Percentiles rank a stretch among this genome's conserved stretches.
These are phyloP conservation scores for Gymnothorax javanicus DNA, from an alignment of 2,797 vertebrate species.

Conservation along the genomic window DNA sequence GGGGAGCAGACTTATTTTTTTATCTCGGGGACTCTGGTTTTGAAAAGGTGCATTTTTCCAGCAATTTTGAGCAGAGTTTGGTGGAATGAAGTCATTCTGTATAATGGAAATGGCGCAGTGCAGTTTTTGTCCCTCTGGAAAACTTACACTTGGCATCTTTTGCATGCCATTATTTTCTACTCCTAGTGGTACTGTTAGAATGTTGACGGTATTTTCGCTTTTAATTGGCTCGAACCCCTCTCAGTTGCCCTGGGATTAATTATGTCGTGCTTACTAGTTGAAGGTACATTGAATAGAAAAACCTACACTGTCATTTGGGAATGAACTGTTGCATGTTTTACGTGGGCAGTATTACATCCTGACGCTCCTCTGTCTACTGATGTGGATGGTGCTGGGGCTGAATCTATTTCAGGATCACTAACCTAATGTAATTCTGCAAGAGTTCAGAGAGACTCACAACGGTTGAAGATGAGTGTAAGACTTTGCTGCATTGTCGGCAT, in stretches of 20 bases:
- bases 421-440: not conserved
- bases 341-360: not conserved
- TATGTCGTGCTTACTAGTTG: not conserved
- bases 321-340: not conserved
- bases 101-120: conserved; percentile 38
- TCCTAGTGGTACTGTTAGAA: not conserved
- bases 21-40: conserved; percentile 35
- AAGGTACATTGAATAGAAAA: not conserved
- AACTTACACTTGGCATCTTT: conserved; percentile 40
- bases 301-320: not conserved
- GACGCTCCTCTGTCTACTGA: not conserved
- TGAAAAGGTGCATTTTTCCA: conserved; percentile 39
- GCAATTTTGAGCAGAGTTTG: conserved; percentile 19
- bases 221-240: not conserved
- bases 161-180: not conserved
- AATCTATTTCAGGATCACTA: not conserved
- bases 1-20: conserved; percentile 40
- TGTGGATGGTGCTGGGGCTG: not conserved
- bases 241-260: not conserved
- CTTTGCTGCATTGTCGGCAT: not conserved
- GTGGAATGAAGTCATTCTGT: conserved; percentile 18
- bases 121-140: conserved; percentile 51
- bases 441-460: not conserved
- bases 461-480: not conserved
- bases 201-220: not conserved